These are phyloP conservation scores for Mormoops blainvillei DNA, from an alignment of 2,113 vertebrate species.

Conservation along the genomic window DNA sequence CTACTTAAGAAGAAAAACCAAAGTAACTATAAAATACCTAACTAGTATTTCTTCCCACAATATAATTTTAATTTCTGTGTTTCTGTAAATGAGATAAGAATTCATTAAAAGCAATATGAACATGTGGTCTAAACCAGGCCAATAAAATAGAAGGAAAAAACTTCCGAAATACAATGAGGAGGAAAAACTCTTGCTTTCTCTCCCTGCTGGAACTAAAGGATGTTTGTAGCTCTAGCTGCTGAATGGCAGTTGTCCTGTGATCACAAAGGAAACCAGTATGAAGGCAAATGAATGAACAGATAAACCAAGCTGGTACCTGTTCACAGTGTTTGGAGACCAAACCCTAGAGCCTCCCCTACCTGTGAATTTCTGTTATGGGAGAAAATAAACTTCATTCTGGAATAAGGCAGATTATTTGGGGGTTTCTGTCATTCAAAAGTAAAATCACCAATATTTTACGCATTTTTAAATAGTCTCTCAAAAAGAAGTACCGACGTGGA, in stretches of 20 bases:
- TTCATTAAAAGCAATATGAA: neutral
- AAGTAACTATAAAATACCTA: neutral
- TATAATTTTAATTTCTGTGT: slow-evolving; percentile 32
- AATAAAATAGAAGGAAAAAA: neutral
- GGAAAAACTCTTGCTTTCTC: neutral
- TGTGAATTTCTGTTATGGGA: neutral
- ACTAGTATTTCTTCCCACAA: neutral
- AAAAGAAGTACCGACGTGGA: slow-evolving; percentile 25
- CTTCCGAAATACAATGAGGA: neutral
- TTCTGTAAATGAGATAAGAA: neutral
- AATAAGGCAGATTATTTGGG: neutral
- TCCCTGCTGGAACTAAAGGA: neutral
- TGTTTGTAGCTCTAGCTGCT: neutral
- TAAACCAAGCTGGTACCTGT: neutral
- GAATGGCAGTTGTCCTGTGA: neutral
- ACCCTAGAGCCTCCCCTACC: neutral
- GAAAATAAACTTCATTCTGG: neutral
- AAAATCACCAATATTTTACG: neutral
- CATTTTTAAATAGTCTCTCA: slow-evolving; percentile 21
- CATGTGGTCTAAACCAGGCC: neutral
- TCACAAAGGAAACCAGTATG: neutral
- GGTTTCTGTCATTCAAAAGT: neutral
- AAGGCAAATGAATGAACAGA: neutral
- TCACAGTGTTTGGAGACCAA: neutral
- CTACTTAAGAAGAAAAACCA: neutral